These are phyloP conservation scores for Caloenas nicobarica DNA, from an alignment of 2,113 vertebrate genomes.

Conservation along the genomic window DNA sequence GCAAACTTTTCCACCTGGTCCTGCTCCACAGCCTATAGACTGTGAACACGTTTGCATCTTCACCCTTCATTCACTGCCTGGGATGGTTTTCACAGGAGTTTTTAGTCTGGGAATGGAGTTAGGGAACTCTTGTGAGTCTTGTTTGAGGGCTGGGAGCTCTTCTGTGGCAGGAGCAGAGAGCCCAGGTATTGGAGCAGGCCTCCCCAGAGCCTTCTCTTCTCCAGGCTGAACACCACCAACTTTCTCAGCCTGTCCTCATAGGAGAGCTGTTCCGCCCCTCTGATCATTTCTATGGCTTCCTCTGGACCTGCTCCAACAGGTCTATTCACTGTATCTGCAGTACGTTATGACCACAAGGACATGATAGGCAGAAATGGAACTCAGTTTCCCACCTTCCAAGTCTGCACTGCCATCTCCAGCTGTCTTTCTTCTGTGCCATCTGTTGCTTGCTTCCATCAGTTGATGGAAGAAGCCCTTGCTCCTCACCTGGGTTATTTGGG, in stretches of 20 bases:
- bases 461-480: background rate
- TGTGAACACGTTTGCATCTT: background rate
- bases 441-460: background rate
- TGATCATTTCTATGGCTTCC: background rate
- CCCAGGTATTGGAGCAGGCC: background rate
- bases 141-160: background rate
- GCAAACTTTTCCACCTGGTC: background rate
- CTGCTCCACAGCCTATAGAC: background rate
- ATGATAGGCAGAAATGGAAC: background rate
- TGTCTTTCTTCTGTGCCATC: background rate
- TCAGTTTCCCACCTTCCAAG: background rate
- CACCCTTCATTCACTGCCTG: background rate
- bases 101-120: background rate
- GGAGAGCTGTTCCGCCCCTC: background rate
- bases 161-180: background rate
- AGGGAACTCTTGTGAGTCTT: background rate
- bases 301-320: background rate
- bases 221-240: background rate
- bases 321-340: background rate
- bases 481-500: background rate
- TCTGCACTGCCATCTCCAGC: background rate
- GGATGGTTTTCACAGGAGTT: background rate
- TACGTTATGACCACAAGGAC: background rate
- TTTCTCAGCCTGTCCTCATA: background rate
- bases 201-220: background rate